phyloP scores from a whole-genome alignment of 2,113 vertebrate genomes.

The Caretta caretta region DNA sequence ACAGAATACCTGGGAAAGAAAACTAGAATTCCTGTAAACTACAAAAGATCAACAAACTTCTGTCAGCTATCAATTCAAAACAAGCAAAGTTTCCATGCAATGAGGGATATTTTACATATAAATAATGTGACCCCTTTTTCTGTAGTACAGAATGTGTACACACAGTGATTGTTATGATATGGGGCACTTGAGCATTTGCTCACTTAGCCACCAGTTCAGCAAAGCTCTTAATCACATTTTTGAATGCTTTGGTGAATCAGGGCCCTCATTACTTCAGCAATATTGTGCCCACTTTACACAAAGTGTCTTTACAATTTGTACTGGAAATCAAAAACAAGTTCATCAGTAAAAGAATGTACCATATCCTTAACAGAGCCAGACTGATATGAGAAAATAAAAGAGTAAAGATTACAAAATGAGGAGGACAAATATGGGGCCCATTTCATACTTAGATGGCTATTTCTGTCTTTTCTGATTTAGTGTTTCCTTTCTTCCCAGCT shows the following conservation, averaged over 20 bases:
- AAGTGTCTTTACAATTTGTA: not conserved
- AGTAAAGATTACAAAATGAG: not conserved
- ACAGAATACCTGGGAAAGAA: not conserved
- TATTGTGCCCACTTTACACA: fast-evolving
- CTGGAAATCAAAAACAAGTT: not conserved
- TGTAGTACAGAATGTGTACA: not conserved
- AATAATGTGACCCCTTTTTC: not conserved
- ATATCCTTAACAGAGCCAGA: not conserved
- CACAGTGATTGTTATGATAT: not conserved
- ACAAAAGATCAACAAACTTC: not conserved
- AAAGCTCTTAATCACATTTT: not conserved
- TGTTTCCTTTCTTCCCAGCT: not conserved
- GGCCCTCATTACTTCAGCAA: fast-evolving
- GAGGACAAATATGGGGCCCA: not conserved
- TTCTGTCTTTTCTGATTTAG: not conserved
- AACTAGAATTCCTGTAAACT: not conserved
- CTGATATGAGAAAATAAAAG: not conserved
- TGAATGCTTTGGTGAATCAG: not conserved
- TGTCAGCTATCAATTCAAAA: not conserved
- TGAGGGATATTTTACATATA: not conserved
- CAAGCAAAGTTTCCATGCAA: not conserved
- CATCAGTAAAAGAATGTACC: not conserved
- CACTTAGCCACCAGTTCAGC: not conserved
- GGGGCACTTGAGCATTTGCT: not conserved
- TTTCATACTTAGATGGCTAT: not conserved